Evolutionary conservation across 2,797 vertebrate species (phyloP).

Genomic region (Acanthornis magna): DNA sequence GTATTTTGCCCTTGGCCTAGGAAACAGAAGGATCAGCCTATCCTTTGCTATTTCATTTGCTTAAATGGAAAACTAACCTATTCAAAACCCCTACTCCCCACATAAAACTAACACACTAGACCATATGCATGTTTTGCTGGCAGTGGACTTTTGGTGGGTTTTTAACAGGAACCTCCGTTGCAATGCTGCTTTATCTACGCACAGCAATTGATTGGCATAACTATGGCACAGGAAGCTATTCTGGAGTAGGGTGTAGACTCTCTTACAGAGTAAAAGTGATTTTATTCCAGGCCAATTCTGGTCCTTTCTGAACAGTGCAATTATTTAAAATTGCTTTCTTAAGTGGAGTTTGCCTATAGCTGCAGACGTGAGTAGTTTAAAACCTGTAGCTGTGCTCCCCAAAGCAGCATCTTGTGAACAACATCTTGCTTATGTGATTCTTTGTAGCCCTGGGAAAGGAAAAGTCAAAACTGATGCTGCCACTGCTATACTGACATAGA

Average conservation of each 20-base stretch:
- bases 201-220: not conserved
- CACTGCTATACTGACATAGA: not conserved
- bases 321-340: not conserved
- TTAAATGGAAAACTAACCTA: not conserved
- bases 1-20: not conserved
- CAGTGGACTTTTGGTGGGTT: not conserved
- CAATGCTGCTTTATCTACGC: rapidly evolving
- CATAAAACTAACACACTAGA: not conserved
- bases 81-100: not conserved
- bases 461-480: not conserved
- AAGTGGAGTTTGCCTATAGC: not conserved
- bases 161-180: not conserved
- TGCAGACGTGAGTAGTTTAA: not conserved
- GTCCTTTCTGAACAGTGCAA: not conserved
- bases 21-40: not conserved
- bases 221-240: not conserved
- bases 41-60: not conserved
- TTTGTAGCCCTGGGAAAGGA: not conserved
- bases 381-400: not conserved
- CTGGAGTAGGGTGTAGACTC: not conserved
- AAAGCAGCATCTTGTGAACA: not conserved
- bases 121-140: not conserved
- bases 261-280: not conserved
- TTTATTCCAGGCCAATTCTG: not conserved
- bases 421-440: not conserved